These are phyloP conservation scores for Pammene aurita DNA, from an alignment of 2,888 invertebrate genomes.

Conservation along the genomic window DNA sequence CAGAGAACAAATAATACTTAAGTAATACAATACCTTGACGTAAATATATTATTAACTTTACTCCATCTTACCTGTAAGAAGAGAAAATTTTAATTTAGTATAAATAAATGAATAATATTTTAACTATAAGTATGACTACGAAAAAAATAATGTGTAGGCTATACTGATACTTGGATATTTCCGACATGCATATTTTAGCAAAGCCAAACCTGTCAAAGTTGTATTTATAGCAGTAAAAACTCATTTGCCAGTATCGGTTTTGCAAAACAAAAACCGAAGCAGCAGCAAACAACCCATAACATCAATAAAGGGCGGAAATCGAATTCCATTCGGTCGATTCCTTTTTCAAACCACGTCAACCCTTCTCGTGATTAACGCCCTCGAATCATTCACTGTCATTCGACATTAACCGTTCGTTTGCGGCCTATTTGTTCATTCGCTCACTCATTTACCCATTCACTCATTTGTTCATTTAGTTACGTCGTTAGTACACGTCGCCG, in stretches of 20 bases:
- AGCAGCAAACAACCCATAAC: slow-evolving; percentile 39
- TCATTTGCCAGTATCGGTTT: neutral
- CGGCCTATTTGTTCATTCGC: slow-evolving; percentile 60
- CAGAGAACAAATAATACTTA: slow-evolving; percentile 20
- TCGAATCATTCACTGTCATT: slow-evolving; percentile 69
- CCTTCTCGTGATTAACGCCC: slow-evolving; percentile 57
- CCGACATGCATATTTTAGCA: no score
- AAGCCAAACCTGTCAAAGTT: no score
- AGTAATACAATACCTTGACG: slow-evolving; percentile 14
- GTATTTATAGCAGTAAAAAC: no score
- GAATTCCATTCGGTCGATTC: slow-evolving; percentile 46
- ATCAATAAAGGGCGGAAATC: slow-evolving; percentile 43
- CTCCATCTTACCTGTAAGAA: slow-evolving; percentile 32
- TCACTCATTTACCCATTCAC: slow-evolving; percentile 56
- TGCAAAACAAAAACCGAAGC: slow-evolving; percentile 5
- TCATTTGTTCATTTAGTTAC: slow-evolving; percentile 63
- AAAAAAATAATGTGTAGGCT: no score
- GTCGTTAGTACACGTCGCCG: slow-evolving; percentile 54
- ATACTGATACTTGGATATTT: no score
- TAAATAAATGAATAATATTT: neutral
- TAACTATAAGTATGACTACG: no score
- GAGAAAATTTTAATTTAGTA: slow-evolving; percentile 16
- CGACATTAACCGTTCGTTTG: slow-evolving; percentile 60
- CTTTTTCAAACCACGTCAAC: slow-evolving; percentile 50
- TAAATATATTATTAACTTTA: slow-evolving; percentile 1